Conservation (phyloP, 2,888 invertebrate genomes). For the Platyscelio sp. region DNA sequence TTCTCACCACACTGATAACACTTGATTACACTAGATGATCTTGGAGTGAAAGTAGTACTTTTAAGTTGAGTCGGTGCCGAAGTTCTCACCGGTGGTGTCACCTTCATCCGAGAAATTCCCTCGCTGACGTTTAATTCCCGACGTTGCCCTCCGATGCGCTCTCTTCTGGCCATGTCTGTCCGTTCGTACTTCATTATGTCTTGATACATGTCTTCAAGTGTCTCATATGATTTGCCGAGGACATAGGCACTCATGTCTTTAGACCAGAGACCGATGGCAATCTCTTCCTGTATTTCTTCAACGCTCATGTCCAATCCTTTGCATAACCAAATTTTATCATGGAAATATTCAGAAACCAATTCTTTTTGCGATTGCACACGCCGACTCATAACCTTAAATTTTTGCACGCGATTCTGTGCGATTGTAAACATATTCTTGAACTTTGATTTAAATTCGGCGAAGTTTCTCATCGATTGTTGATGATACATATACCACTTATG, state of each 20-base stretch:
- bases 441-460: background rate
- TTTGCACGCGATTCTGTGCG: background rate
- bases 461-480: background rate
- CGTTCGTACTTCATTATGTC: background rate
- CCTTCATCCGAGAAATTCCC: background rate
- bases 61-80: background rate
- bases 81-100: background rate
- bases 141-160: background rate
- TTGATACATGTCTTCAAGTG: background rate
- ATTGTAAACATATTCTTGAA: background rate
- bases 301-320: background rate
- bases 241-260: background rate
- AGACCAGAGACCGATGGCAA: constrained; percentile 7
- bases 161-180: background rate
- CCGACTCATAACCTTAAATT: background rate
- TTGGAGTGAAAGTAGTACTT: background rate
- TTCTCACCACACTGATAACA: background rate
- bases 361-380: background rate
- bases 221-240: background rate
- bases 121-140: background rate
- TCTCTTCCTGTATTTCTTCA: constrained; percentile 1
- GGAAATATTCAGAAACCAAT: background rate
- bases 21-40: background rate
- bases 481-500: constrained; percentile 23
- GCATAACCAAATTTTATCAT: constrained; percentile 16